phyloP scores from a whole-genome alignment of 1,140 invertebrate species.

The Asobara japonica region DNA sequence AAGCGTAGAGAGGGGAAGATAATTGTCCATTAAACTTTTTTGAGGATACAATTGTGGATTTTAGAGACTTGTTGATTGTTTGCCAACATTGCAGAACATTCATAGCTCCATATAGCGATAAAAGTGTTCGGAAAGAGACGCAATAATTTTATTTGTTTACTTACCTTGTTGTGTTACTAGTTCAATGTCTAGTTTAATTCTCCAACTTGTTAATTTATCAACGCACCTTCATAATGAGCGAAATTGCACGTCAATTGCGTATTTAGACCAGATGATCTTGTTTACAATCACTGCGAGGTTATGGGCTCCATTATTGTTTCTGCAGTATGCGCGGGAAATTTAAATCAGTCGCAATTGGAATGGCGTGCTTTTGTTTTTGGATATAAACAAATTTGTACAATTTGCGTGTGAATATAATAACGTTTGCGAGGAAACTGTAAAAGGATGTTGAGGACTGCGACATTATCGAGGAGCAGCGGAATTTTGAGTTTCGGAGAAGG shows the following conservation, averaged over 20 bases:
- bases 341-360: neutral
- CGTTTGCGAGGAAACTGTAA: neutral
- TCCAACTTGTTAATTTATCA: neutral
- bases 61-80: slow-evolving; percentile 1
- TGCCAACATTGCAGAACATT: neutral
- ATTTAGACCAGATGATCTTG: neutral
- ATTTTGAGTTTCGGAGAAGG: neutral
- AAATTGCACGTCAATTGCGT: neutral
- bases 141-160: neutral
- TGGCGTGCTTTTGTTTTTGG: neutral
- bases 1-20: neutral
- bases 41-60: neutral
- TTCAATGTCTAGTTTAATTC: neutral
- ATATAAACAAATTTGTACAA: neutral
- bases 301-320: neutral
- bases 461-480: neutral
- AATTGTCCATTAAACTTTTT: neutral
- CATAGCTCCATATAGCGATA: neutral
- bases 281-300: neutral
- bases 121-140: neutral
- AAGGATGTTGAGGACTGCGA: neutral
- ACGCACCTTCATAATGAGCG: neutral
- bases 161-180: neutral
- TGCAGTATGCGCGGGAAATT: neutral
- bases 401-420: too few species aligned